A percentile compares a stretch with the other conserved stretches of the same genome.
Conservation (phyloP, 2,797 vertebrate species). For the Coregonus sp. region DNA sequence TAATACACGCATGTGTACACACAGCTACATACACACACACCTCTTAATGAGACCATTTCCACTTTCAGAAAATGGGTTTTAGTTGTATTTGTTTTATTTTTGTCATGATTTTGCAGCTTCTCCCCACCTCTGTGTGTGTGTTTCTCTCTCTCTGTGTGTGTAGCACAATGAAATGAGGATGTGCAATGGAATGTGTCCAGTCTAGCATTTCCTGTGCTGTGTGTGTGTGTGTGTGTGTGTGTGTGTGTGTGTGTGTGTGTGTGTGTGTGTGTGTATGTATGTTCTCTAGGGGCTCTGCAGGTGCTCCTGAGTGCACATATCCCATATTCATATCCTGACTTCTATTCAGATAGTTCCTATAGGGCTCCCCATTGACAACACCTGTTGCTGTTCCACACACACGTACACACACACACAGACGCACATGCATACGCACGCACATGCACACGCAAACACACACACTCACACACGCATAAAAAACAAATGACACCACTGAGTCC, state of each 20-base stretch:
- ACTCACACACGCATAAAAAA: slow-evolving; percentile 4
- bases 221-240: slow-evolving; percentile 17
- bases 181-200: slow-evolving; percentile 52
- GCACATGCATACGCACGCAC: neutral
- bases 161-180: slow-evolving; percentile 48
- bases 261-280: slow-evolving; percentile 32
- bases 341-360: slow-evolving; percentile 64
- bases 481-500: slow-evolving; percentile 40
- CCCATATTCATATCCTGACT: slow-evolving; percentile 79
- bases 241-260: slow-evolving; percentile 23
- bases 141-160: slow-evolving; percentile 37
- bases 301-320: slow-evolving; percentile 72
- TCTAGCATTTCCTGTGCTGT: slow-evolving; percentile 68
- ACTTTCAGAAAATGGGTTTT: neutral
- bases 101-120: neutral
- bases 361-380: slow-evolving; percentile 71
- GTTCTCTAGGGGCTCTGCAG: slow-evolving; percentile 73
- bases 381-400: slow-evolving; percentile 57
- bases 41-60: neutral
- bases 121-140: neutral
- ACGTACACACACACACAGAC: slow-evolving; percentile 20
- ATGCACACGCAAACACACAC: slow-evolving; percentile 18
- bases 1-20: slow-evolving; percentile 1
- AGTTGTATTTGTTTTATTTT: neutral
- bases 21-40: neutral